Percentiles rank a stretch among this genome's conserved stretches.
phyloP scores from a whole-genome alignment of 2,888 invertebrate species.

The Selenia dentaria region DNA sequence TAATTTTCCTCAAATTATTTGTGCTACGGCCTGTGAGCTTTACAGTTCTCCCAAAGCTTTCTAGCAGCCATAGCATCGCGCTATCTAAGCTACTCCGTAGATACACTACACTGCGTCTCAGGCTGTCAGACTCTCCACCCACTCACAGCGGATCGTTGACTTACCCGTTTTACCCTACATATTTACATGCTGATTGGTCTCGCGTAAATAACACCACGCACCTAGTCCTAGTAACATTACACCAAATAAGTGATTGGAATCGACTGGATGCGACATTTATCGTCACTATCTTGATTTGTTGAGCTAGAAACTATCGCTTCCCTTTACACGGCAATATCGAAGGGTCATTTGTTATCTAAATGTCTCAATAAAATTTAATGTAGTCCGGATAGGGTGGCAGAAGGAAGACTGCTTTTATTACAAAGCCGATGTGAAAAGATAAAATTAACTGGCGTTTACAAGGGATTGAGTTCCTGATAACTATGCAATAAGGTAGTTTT shows the following conservation, averaged over 20 bases:
- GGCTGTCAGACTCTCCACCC: conserved; percentile 55
- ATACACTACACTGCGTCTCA: conserved; percentile 6
- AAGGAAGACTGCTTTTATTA: conserved; percentile 27
- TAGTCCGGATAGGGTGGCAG: conserved; percentile 30
- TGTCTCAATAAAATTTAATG: conserved; percentile 61
- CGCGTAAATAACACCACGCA: conserved; percentile 68
- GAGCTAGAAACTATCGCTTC: conserved; percentile 53
- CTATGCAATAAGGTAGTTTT: background rate
- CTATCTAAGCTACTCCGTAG: conserved; percentile 15
- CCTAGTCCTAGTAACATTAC: conserved; percentile 60
- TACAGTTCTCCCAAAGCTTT: background rate
- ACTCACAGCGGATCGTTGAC: conserved; percentile 78
- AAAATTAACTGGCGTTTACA: conserved; percentile 19
- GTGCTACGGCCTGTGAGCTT: too few species aligned
- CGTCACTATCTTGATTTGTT: conserved; percentile 74
- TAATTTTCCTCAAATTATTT: too few species aligned
- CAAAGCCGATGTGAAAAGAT: conserved; percentile 23
- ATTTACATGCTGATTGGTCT: conserved; percentile 79
- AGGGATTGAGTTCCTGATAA: background rate
- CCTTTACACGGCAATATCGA: conserved; percentile 52
- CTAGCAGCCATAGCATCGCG: background rate
- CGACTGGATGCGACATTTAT: conserved; percentile 66
- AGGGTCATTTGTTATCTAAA: conserved; percentile 57
- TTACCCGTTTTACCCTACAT: conserved; percentile 65
- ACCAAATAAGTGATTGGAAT: conserved; percentile 59